Evolutionary conservation across 2,113 vertebrate species (phyloP).

Genomic region (Haliaeetus leucogaster): DNA sequence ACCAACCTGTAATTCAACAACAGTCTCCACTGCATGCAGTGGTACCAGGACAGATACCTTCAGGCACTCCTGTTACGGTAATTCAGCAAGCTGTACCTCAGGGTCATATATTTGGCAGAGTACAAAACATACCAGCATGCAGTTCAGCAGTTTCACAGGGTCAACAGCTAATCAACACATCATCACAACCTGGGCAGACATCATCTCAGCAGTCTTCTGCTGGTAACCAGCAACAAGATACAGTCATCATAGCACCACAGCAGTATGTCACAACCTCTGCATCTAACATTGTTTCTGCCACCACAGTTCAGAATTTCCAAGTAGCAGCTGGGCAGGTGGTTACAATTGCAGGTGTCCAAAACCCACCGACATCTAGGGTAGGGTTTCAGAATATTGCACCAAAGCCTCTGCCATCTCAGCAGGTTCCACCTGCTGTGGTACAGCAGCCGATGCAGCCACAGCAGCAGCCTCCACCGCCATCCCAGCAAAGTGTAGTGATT

Average conservation of each 20-base stretch:
- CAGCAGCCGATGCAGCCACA: conserved; percentile 76
- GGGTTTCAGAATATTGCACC: conserved; percentile 97
- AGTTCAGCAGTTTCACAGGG: conserved; percentile 82
- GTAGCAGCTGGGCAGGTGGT: conserved; percentile 84
- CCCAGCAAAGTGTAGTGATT: conserved; percentile 92
- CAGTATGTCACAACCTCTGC: conserved; percentile 81
- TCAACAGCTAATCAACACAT: conserved; percentile 81
- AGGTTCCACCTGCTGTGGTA: conserved; percentile 73
- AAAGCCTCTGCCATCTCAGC: conserved; percentile 88
- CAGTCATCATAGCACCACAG: conserved; percentile 82
- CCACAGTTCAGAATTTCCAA: conserved; percentile 88
- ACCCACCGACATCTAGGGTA: conserved; percentile 85
- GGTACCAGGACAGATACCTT: conserved; percentile 83
- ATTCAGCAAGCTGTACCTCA: conserved; percentile 92
- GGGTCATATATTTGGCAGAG: conserved; percentile 91
- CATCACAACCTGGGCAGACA: conserved; percentile 71
- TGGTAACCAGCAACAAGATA: conserved; percentile 82
- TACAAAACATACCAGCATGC: conserved; percentile 88
- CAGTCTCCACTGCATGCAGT: conserved; percentile 79
- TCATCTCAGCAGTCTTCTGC: conserved; percentile 77
- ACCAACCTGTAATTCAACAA: conserved; percentile 83
- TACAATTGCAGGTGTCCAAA: conserved; percentile 83
- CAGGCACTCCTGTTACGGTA: conserved; percentile 89
- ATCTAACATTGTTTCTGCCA: conserved; percentile 79
- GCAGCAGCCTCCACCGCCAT: conserved; percentile 73